A percentile compares a stretch with the other conserved stretches of the same genome.
These are phyloP conservation scores for Myrmecophaga tridactyla DNA, from an alignment of 2,113 vertebrate species.

Conservation along the genomic window DNA sequence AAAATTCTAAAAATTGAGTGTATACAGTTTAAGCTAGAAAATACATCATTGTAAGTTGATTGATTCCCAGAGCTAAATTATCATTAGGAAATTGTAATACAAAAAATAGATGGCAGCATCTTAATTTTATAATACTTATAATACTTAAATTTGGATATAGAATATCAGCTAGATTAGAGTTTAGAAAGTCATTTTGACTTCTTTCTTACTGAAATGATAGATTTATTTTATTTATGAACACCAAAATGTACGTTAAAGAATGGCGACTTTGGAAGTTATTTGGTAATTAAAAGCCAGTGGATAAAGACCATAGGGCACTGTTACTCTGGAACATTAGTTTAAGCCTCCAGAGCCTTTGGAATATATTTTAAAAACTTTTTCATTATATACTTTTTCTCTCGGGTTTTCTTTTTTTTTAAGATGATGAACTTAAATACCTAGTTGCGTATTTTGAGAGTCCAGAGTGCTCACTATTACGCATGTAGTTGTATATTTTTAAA, in stretches of 20 bases:
- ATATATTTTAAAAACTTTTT: slow-evolving; percentile 35
- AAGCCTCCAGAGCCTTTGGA: background rate
- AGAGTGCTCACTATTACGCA: background rate
- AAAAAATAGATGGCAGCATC: background rate
- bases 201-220: background rate
- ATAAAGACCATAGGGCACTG: background rate
- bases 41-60: background rate
- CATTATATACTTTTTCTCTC: background rate
- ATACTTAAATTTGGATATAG: background rate
- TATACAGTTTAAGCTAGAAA: background rate
- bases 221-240: background rate
- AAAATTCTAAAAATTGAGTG: background rate
- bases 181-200: background rate
- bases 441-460: background rate
- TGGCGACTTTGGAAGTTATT: background rate
- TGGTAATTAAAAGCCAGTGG: background rate
- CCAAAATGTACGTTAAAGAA: background rate
- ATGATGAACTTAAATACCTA: background rate
- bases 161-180: background rate
- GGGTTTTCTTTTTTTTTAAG: background rate
- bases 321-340: background rate
- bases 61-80: slow-evolving; percentile 1
- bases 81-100: background rate
- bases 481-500: background rate
- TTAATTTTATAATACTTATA: slow-evolving; percentile 21